Percentiles rank a stretch among this genome's conserved stretches.
phyloP scores from a whole-genome alignment of 1,140 invertebrate species.

The Magallana angulata region DNA sequence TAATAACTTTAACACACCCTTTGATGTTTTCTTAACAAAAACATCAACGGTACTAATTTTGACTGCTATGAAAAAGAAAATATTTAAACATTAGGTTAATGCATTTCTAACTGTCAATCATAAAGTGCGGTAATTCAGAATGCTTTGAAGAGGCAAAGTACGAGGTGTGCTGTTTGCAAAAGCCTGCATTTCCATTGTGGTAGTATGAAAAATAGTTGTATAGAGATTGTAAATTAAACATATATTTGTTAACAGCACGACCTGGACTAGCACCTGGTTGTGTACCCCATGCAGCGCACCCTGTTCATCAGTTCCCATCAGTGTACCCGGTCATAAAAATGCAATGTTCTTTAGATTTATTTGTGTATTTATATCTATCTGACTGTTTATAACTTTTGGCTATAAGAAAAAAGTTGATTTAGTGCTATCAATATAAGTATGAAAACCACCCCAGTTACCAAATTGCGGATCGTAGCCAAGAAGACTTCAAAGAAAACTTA shows the following conservation, averaged over 20 bases:
- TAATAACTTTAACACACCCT: too few species aligned
- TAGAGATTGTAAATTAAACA: too few species aligned
- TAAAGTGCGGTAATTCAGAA: too few species aligned
- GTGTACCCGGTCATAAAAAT: conserved; percentile 4
- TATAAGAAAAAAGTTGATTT: not conserved
- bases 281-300: not conserved
- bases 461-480: not conserved
- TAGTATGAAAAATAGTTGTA: too few species aligned
- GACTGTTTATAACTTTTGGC: not conserved
- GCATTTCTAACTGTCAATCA: too few species aligned
- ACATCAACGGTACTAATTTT: too few species aligned
- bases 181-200: too few species aligned
- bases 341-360: conserved; percentile 13
- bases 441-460: not conserved
- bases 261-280: not conserved
- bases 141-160: too few species aligned
- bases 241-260: not conserved
- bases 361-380: conserved; percentile 15
- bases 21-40: too few species aligned
- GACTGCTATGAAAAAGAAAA: too few species aligned
- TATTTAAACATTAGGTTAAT: too few species aligned
- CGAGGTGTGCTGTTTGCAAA: too few species aligned
- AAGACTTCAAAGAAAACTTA: not conserved
- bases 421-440: not conserved
- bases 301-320: not conserved